These are phyloP conservation scores for Rhingia campestris DNA, from an alignment of 2,888 invertebrate genomes.

Conservation along the genomic window DNA sequence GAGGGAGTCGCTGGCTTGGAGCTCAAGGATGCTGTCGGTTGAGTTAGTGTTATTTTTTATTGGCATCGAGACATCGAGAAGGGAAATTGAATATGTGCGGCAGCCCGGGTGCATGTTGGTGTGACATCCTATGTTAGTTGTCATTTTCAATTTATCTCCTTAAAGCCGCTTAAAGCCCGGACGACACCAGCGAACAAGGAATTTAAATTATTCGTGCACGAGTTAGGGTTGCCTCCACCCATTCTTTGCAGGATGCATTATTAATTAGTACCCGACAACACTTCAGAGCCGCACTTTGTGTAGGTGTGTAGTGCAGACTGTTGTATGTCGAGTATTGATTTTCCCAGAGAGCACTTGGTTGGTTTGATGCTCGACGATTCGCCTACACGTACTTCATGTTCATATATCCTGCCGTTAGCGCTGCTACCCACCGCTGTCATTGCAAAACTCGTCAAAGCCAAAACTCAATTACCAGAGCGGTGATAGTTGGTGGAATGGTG, in stretches of 20 bases:
- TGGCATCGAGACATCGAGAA: constrained; percentile 65
- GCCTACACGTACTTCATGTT: constrained; percentile 7
- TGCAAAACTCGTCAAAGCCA: constrained; percentile 64
- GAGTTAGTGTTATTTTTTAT: constrained; percentile 64
- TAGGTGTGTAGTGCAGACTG: not conserved
- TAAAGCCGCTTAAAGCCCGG: constrained; percentile 60
- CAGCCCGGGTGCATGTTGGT: constrained; percentile 29
- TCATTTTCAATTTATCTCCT: constrained; percentile 66
- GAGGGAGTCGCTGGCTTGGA: constrained; percentile 11
- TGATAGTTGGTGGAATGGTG: constrained; percentile 30
- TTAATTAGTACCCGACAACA: constrained; percentile 60
- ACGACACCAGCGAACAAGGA: constrained; percentile 21
- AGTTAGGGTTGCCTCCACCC: not conserved
- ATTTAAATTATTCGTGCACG: constrained; percentile 40
- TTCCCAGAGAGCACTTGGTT: constrained; percentile 23
- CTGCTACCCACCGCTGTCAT: constrained; percentile 39
- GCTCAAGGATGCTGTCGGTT: constrained; percentile 53
- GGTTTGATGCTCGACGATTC: constrained; percentile 16
- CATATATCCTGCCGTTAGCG: not conserved
- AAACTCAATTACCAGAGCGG: constrained; percentile 67
- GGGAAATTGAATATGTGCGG: constrained; percentile 69
- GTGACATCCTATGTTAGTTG: constrained; percentile 62
- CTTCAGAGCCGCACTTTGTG: constrained; percentile 32
- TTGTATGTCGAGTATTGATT: constrained; percentile 54
- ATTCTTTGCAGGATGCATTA: constrained; percentile 42